A percentile compares a stretch with the other conserved stretches of the same genome.
Conservation (phyloP, 2,888 invertebrate species). For the Nasonia oneida region DNA sequence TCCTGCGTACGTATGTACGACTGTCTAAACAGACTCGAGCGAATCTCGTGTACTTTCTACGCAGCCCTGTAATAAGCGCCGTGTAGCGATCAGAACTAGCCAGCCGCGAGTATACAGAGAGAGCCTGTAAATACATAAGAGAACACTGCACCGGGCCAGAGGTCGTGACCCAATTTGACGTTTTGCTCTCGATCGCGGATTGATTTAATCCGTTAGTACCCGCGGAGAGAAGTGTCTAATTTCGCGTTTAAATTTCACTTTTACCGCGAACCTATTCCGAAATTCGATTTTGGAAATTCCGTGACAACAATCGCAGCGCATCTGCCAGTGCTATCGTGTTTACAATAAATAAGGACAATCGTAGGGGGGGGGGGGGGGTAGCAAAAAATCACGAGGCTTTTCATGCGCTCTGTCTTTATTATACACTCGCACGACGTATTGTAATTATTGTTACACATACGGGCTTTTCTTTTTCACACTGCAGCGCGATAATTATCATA, state of each 20-base stretch:
- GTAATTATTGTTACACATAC: constrained; percentile 36
- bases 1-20: background rate
- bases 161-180: constrained; percentile 42
- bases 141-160: constrained; percentile 34
- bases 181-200: background rate
- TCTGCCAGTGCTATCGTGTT: constrained; percentile 33
- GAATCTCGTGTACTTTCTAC: constrained; percentile 33
- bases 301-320: constrained; percentile 21
- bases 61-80: background rate
- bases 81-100: constrained; percentile 20
- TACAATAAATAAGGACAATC: constrained; percentile 43
- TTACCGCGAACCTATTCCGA: background rate
- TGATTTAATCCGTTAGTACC: constrained; percentile 9
- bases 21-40: background rate
- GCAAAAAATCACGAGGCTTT: background rate
- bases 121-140: constrained; percentile 44
- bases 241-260: background rate
- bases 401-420: background rate
- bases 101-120: background rate
- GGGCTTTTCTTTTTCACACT: constrained; percentile 24
- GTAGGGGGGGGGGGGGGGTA: background rate
- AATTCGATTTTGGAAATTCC: background rate
- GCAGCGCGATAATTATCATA: constrained; percentile 53
- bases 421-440: background rate
- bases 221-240: background rate